phyloP scores from a whole-genome alignment of 2,113 vertebrate genomes.

The Semicossyphus pulcher region DNA sequence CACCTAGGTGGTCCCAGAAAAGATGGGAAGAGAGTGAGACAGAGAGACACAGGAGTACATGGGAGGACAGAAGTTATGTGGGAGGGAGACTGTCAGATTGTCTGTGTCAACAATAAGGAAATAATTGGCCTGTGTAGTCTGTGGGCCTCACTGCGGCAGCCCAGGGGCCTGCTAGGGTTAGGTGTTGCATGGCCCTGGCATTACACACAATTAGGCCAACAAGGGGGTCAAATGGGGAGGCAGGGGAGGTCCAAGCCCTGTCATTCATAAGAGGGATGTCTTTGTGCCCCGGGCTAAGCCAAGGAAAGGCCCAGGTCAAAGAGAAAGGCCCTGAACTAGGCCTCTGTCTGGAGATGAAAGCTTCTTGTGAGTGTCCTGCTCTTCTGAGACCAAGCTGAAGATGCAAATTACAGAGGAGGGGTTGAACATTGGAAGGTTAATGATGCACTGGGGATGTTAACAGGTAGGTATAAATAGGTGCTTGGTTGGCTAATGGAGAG shows the following conservation, averaged over 20 bases:
- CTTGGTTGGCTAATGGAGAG: conserved; percentile 7
- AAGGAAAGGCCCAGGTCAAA: conserved; percentile 45
- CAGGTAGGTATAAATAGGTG: conserved; percentile 3
- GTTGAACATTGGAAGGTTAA: conserved; percentile 33
- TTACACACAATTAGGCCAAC: conserved; percentile 79
- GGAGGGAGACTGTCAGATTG: conserved; percentile 76
- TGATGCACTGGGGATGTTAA: conserved; percentile 13
- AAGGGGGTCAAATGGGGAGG: conserved; percentile 75
- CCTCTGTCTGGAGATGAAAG: conserved; percentile 72
- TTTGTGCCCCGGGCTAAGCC: conserved; percentile 59
- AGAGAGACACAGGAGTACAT: conserved; percentile 61
- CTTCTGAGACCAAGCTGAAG: conserved; percentile 44
- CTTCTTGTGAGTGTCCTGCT: conserved; percentile 38
- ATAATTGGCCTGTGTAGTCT: conserved; percentile 75
- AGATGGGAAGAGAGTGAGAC: conserved; percentile 52
- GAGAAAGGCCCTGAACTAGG: conserved; percentile 57
- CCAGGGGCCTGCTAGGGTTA: conserved; percentile 40
- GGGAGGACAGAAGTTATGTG: conserved; percentile 73
- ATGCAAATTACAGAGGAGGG: conserved; percentile 62
- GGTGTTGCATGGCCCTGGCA: conserved; percentile 72
- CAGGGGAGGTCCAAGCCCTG: conserved; percentile 65
- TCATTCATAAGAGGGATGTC: conserved; percentile 68
- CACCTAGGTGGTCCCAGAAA: conserved; percentile 75
- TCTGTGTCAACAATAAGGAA: conserved; percentile 81
- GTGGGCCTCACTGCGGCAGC: conserved; percentile 37